Evolutionary conservation across 2,888 invertebrate species (phyloP).

Genomic region (Chelonus formosanus): DNA sequence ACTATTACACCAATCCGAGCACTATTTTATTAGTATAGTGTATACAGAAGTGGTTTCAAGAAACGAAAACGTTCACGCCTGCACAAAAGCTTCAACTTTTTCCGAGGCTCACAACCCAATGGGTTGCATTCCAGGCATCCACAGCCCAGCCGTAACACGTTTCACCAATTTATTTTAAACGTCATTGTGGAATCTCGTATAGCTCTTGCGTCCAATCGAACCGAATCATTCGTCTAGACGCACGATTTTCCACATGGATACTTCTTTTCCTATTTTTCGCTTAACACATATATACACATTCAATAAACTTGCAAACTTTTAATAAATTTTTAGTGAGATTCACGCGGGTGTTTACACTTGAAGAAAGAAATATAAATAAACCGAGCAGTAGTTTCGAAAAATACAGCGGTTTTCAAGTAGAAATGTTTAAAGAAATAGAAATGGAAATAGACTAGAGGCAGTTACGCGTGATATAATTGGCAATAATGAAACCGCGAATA

Average conservation of each 20-base stretch:
- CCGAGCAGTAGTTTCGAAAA: background rate
- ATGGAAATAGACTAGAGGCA: conserved; percentile 7
- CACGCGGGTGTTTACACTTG: background rate
- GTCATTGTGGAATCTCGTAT: conserved; percentile 30
- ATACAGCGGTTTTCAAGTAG: background rate
- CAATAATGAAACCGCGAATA: conserved; percentile 42
- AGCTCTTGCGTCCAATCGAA: conserved; percentile 21
- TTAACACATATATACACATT: background rate
- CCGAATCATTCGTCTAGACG: conserved; percentile 34
- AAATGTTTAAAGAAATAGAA: background rate
- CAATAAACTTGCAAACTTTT: conserved; percentile 1
- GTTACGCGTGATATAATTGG: conserved; percentile 42
- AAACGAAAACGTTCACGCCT: conserved; percentile 10
- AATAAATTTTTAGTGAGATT: conserved; percentile 2
- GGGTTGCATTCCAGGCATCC: conserved; percentile 23
- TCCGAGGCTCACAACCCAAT: conserved; percentile 18
- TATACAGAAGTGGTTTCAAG: conserved; percentile 8
- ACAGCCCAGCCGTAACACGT: conserved; percentile 26
- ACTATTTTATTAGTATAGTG: background rate
- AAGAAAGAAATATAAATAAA: background rate
- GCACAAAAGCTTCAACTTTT: conserved; percentile 7
- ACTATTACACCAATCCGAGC: background rate
- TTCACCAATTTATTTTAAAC: conserved; percentile 36
- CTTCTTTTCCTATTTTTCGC: conserved; percentile 4
- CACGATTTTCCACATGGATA: conserved; percentile 24